These are phyloP conservation scores for Arctia plantaginis DNA, from an alignment of 2,888 invertebrate genomes.

Conservation along the genomic window DNA sequence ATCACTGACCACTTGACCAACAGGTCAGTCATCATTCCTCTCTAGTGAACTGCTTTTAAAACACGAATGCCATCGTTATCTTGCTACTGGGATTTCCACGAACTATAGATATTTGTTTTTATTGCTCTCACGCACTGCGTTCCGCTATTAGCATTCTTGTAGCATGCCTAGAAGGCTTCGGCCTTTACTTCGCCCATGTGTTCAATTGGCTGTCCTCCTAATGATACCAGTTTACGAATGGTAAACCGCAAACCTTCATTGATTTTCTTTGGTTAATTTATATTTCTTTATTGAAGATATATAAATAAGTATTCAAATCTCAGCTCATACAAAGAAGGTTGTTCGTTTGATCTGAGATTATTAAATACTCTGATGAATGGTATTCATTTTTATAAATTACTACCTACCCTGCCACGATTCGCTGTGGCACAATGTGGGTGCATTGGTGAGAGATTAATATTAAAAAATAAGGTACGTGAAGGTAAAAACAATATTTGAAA, in stretches of 20 bases:
- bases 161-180: slow-evolving; percentile 50
- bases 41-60: too few relatives aligned
- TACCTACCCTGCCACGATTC: too few relatives aligned
- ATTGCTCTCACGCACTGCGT: slow-evolving; percentile 43
- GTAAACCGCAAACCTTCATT: slow-evolving; percentile 37
- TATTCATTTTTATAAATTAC: neutral
- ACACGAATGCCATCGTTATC: slow-evolving; percentile 7
- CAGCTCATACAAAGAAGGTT: too few relatives aligned
- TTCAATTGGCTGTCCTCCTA: slow-evolving; percentile 35
- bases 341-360: too few relatives aligned
- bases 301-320: neutral
- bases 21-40: too few relatives aligned
- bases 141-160: slow-evolving; percentile 53
- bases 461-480: too few relatives aligned
- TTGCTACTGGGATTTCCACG: slow-evolving; percentile 43
- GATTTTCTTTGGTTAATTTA: slow-evolving; percentile 21
- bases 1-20: too few relatives aligned
- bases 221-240: slow-evolving; percentile 16
- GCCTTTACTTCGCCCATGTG: slow-evolving; percentile 49
- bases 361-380: neutral
- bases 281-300: neutral
- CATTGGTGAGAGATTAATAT: too few relatives aligned
- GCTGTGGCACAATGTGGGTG: too few relatives aligned
- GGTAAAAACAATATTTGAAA: too few relatives aligned
- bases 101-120: slow-evolving; percentile 39